Evolutionary conservation across 1,140 invertebrate genomes (phyloP).

Genomic region (Galleria mellonella): DNA sequence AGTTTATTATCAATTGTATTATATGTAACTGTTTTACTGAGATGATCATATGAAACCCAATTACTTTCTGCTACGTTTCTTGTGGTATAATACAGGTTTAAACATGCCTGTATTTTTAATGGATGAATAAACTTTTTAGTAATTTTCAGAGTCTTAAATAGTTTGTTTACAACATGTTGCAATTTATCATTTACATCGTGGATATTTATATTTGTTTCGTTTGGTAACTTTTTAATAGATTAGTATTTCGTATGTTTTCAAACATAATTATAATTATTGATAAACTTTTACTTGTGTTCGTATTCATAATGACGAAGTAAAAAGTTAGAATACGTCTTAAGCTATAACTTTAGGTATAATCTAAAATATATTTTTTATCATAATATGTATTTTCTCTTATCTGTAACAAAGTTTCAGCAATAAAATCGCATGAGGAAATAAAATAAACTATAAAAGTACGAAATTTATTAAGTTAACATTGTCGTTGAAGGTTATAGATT

Average conservation of each 20-base stretch:
- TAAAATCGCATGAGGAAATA: too few species aligned
- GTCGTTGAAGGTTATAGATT: not conserved
- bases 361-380: not conserved
- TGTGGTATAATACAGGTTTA: slow-evolving; percentile 10
- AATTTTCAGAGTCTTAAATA: slow-evolving; percentile 14
- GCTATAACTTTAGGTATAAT: not conserved
- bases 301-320: not conserved
- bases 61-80: slow-evolving; percentile 4
- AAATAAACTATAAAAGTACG: not conserved
- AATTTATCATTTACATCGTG: slow-evolving; percentile 10
- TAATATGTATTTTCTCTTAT: too few species aligned
- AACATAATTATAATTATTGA: not conserved
- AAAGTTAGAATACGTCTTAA: not conserved
- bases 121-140: slow-evolving; percentile 4
- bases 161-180: slow-evolving; percentile 15
- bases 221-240: not conserved
- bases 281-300: not conserved
- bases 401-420: too few species aligned
- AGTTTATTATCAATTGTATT: slow-evolving; percentile 7
- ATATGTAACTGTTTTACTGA: not conserved
- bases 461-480: slow-evolving; percentile 4
- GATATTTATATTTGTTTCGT: slow-evolving; percentile 5
- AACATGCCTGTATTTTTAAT: slow-evolving; percentile 5
- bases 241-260: not conserved
- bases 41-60: too few species aligned